phyloP scores from a whole-genome alignment of 1,140 invertebrate genomes.

The Panagrolaimus sp. region DNA sequence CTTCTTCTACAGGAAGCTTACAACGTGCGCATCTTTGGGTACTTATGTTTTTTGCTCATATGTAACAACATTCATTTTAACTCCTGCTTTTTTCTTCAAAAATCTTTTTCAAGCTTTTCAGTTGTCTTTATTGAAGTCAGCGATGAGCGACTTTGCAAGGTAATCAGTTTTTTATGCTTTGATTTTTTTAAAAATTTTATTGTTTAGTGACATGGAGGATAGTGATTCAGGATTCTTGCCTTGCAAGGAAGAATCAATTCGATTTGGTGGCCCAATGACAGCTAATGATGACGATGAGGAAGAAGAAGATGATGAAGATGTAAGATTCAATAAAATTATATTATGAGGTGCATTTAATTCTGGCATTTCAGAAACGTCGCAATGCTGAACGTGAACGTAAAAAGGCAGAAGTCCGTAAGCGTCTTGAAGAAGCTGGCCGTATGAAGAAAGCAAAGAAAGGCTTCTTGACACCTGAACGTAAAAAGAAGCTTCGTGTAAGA shows the following conservation, averaged over 20 bases:
- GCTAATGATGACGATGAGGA: slow-evolving; percentile 11
- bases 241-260: slow-evolving; percentile 32
- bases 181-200: background rate
- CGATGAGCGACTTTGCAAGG: slow-evolving; percentile 13
- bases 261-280: slow-evolving; percentile 15
- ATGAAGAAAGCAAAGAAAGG: slow-evolving; percentile 50
- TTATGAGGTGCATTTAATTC: background rate
- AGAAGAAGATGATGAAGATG: slow-evolving; percentile 22
- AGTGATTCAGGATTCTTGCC: slow-evolving; percentile 5
- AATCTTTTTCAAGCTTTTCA: no score
- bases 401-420: slow-evolving; percentile 49
- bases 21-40: no score
- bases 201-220: background rate
- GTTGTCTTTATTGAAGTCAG: no score
- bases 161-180: background rate
- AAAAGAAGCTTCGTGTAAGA: slow-evolving; percentile 64
- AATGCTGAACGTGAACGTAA: slow-evolving; percentile 42
- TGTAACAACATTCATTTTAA: no score
- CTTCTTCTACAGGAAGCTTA: no score
- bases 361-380: slow-evolving; percentile 32
- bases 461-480: slow-evolving; percentile 47
- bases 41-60: no score
- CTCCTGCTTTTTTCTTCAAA: no score
- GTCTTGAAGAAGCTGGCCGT: slow-evolving; percentile 46
- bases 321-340: background rate